A percentile compares a stretch with the other conserved stretches of the same genome.
These are phyloP conservation scores for Trachelipus rathkii DNA, from an alignment of 1,140 invertebrate genomes.

Conservation along the genomic window DNA sequence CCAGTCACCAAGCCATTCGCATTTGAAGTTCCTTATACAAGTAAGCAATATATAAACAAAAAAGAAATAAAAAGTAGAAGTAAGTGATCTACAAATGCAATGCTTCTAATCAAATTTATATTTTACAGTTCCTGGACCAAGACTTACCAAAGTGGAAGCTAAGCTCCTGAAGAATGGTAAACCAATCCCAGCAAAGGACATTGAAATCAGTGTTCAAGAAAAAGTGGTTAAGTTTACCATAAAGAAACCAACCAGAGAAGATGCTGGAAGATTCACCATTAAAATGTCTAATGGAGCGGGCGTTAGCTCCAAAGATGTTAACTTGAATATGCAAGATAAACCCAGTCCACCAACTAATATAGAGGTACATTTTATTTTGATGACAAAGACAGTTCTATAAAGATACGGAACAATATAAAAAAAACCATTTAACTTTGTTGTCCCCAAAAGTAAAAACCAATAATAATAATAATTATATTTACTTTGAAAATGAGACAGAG, in stretches of 20 bases:
- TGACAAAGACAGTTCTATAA: too few relatives aligned
- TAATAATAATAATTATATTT: too few relatives aligned
- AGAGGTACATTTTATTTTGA: slow-evolving; percentile 28
- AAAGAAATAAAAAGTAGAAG: too few relatives aligned
- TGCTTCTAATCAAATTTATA: background rate
- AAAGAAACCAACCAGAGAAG: slow-evolving; percentile 77
- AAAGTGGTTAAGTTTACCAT: slow-evolving; percentile 85
- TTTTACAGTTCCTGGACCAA: slow-evolving; percentile 72
- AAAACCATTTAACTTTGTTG: too few relatives aligned
- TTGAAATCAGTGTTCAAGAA: slow-evolving; percentile 81
- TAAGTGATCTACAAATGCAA: background rate
- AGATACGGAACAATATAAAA: too few relatives aligned
- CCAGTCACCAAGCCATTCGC: slow-evolving; percentile 72
- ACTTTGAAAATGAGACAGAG: too few relatives aligned
- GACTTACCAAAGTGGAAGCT: slow-evolving; percentile 77
- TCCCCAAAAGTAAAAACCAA: too few relatives aligned
- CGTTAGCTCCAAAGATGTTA: slow-evolving; percentile 75
- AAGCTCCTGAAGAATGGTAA: slow-evolving; percentile 86
- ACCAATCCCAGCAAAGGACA: slow-evolving; percentile 74
- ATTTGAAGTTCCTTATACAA: slow-evolving; percentile 85
- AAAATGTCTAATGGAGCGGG: slow-evolving; percentile 82
- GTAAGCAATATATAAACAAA: slow-evolving; percentile 55
- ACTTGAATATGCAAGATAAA: slow-evolving; percentile 77
- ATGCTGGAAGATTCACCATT: slow-evolving; percentile 77
- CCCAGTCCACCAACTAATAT: slow-evolving; percentile 38